Evolutionary conservation across 2,797 vertebrate species (phyloP).

Genomic region (Aphelocoma californica): DNA sequence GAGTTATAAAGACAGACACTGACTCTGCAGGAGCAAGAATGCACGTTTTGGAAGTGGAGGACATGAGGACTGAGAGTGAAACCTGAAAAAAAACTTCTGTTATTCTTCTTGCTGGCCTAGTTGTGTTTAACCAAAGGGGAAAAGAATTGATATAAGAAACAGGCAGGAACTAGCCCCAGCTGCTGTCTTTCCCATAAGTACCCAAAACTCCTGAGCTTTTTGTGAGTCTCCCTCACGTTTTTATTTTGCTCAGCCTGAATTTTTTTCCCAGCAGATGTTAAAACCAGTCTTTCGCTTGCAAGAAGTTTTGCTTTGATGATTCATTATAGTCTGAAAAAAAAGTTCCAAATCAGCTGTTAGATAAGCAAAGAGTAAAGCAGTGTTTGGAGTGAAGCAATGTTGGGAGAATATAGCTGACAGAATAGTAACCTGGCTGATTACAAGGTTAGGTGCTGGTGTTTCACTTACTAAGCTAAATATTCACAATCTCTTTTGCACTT

Average conservation of each 20-base stretch:
- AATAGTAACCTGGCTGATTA: slow-evolving; percentile 17
- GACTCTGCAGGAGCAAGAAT: background rate
- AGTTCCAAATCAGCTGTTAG: background rate
- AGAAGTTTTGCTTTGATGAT: background rate
- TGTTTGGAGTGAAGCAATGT: background rate
- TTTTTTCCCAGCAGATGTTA: background rate
- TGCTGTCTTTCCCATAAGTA: background rate
- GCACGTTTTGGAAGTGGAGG: background rate
- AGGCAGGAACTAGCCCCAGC: background rate
- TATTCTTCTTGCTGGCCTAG: background rate
- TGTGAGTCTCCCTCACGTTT: background rate
- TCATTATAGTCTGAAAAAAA: background rate
- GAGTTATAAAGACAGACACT: background rate
- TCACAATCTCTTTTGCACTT: slow-evolving; percentile 28
- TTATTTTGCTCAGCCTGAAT: background rate
- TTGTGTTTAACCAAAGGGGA: background rate
- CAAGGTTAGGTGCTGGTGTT: slow-evolving; percentile 16
- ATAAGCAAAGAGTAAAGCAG: slow-evolving; percentile 39
- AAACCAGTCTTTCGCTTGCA: background rate
- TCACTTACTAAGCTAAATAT: slow-evolving; percentile 46
- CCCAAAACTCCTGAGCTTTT: background rate
- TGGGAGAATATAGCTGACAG: background rate
- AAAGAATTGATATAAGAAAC: background rate
- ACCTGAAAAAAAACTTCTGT: background rate
- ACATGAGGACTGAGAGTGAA: background rate